These are phyloP conservation scores for Ochropleura leucogaster DNA, from an alignment of 2,888 invertebrate genomes.

Conservation along the genomic window DNA sequence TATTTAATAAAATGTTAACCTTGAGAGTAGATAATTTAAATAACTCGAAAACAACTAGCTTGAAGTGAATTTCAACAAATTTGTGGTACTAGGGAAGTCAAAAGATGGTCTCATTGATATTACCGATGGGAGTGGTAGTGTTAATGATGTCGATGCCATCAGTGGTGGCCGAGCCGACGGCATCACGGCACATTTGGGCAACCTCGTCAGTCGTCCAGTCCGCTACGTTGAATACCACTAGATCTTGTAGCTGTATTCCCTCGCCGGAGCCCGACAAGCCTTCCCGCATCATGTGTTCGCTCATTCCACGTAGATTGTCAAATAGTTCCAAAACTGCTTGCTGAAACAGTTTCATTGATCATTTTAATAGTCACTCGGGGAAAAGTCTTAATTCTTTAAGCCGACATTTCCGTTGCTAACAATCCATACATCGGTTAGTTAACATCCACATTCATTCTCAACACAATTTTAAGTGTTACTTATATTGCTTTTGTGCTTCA, in stretches of 20 bases:
- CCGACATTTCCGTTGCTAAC: neutral
- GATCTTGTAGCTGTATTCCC: slow-evolving; percentile 74
- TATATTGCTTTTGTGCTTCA: neutral
- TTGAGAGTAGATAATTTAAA: neutral
- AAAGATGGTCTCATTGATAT: slow-evolving; percentile 7
- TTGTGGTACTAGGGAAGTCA: neutral
- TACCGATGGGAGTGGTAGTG: slow-evolving; percentile 77
- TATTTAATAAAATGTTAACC: neutral
- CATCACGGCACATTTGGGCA: slow-evolving; percentile 80
- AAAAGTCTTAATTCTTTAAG: neutral
- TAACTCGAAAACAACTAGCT: neutral
- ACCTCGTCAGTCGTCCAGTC: slow-evolving; percentile 86
- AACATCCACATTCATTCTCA: neutral
- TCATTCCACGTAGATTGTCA: slow-evolving; percentile 76
- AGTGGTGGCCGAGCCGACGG: slow-evolving; percentile 69
- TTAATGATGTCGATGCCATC: slow-evolving; percentile 79
- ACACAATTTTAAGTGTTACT: neutral
- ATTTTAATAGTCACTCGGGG: slow-evolving; percentile 1
- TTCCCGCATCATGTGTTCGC: slow-evolving; percentile 80
- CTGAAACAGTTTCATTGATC: slow-evolving; percentile 68
- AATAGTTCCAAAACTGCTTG: slow-evolving; percentile 83
- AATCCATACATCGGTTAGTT: neutral
- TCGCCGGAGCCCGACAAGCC: slow-evolving; percentile 77
- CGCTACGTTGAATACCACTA: slow-evolving; percentile 84
- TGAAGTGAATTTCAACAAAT: neutral